Base-by-base conservation (phyloP, 2,888 invertebrate species). In the Drosophila anceps region DNA sequence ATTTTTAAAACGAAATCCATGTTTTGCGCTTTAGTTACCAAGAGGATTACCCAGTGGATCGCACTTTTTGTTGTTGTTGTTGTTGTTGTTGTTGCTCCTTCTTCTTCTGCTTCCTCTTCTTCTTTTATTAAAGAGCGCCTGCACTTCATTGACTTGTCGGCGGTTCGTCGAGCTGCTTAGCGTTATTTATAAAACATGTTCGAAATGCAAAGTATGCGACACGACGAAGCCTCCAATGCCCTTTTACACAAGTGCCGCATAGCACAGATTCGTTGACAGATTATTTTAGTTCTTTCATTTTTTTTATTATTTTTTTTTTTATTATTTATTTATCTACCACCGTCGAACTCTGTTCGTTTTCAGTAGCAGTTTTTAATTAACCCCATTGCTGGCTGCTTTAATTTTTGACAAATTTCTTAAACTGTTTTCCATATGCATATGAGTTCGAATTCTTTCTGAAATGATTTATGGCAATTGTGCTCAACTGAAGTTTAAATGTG, bases 1-100 rank as follows among this genome's bases (percentile, higher is more conserved):
- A 84, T 84, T 84, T 87, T 87, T 89, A 89, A 89, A 84, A 84
- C 88, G 84, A 84, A 84, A 84, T 87, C 90, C 90, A 89, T 84
- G 84, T 84, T 84, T 82, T 88, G 82, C 79, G 82, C 72, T 77
- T 78, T 77, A 72, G 74, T 74, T 76, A 67, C 76, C 71, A 46
- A 50, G 76, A 66, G 70, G 75, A 74, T 78, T 76, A 66, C 62
- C 69, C 64, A 64, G 61, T 69, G 69, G 72, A 76, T 89, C 82
- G 88, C 82, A 87, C 82, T 82, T 76, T 73, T 75, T 71, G 15
- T 9, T 27, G 5, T 24, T 24, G 2, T 8, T 15, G 10, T 12
- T 41, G 7, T 33, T 33, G 10, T 33, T 33, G 24, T 2, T 33
- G 10, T 12, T 33, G 10, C 4, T 76, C 39, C 10, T 50, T 15